Evolutionary conservation across 2,113 vertebrate genomes (phyloP), one percentile per base, ranked within the genome.

Genomic region (Dasyprocta punctata): DNA sequence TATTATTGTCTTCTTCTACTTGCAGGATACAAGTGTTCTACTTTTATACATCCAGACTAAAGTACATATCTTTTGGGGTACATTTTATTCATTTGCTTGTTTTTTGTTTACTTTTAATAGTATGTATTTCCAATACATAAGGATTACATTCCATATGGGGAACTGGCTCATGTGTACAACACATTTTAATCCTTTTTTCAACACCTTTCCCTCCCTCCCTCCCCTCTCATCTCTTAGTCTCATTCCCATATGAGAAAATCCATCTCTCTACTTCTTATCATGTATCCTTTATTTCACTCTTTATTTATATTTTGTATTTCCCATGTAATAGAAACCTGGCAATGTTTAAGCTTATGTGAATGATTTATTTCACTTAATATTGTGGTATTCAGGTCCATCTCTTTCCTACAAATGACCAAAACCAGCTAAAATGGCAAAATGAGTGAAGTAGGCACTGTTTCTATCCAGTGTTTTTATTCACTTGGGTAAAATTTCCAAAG

Each of bases 11-110:
- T 93, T 63, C 30, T 93, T 86, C 22, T 67, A 22, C 7, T 60
- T 86, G 13, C 2, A 90, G 60, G 65, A 3, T 69, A 6, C 2
- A 90, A 47, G 2, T 44, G 58, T 90, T 28, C 36, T 92, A 63
- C 61, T 19, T 86, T 95, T 77, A 67, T 3, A 87, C 54, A 92
- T 89, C 24, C 12, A 85, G n/a, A 81, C 60, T 84, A 86, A 95
- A 61, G 30, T 60, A 84, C 83, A 90, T 78, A 78, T 81, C 24
- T 69, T 71, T 7, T 58, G 81, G 13, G 24, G 26, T 14, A 28
- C 73, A 5, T 90, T 16, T 16, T 77, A 28, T 49, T 77, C 47
- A 71, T 28, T 44, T 44, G 24, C 7, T 67, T 67, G 1, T 36
- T 69, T 69, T 67, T 20, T 41, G 4, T 71, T 38, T n/a, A 71